Base-by-base conservation (phyloP, 1,140 invertebrate genomes). In the Phenacoccus solenopsis region DNA sequence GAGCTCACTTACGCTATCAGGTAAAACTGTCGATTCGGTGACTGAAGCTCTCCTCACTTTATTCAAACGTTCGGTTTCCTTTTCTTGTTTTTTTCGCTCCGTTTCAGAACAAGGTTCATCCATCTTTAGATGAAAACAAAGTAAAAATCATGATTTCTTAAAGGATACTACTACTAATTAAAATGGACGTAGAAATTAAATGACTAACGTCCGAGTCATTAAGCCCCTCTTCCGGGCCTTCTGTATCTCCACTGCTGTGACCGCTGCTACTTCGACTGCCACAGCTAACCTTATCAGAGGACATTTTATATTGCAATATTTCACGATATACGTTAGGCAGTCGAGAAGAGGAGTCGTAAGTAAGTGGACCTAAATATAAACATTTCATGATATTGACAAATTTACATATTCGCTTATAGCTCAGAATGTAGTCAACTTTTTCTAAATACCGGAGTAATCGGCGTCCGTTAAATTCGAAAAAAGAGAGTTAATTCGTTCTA, bases 291-390 rank as follows among this genome's bases (percentile, higher is more conserved):
- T 70, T 68, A 28, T n/a, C 67, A 13, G 38, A 21, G 22, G 69
- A 70, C 27, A 67, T 49, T n/a, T 72, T 72, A 21, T 30, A 67
- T 69, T 73, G 72, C 72, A 73, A 72, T 70, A 69, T 72, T 73
- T 75, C 75, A 83, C 86, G 82, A 73, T 91, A 91, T 4, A 88
- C 87, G 74, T 89, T 90, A 24, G 90, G 90, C 71, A 91, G 78
- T 73, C 90, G 82, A 0, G 88, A 87, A 79, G 91, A 84, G n/a
- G 87, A 89, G 74, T 91, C 88, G 76, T 93, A 93, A 28, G 90
- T 92, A 13, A 92, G 75, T 1, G 90, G 90, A 5, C 90, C 90
- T 78, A 57, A 9, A 70, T 67, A 24, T 57, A 69, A 22, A 72
- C 7, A 69, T 67, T 21, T 13, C 49, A 68, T 4, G n/a, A n/a